Base-by-base conservation (phyloP, 37 sponge, comb jelly and placozoan species). In the Aphrocallistes beatrix region DNA sequence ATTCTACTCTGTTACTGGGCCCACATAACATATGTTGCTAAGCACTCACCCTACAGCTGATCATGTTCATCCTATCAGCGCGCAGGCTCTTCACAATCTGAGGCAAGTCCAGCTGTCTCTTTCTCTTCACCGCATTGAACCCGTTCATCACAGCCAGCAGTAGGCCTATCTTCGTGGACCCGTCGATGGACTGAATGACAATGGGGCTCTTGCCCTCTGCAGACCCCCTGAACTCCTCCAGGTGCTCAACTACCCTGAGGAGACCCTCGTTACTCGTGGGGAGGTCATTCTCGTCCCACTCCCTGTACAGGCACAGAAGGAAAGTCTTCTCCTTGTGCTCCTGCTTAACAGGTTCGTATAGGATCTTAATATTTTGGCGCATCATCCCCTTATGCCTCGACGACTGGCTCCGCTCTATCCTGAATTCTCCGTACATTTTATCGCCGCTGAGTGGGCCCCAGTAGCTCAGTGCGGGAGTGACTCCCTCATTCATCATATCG, bases 31-130 rank as follows among this genome's bases (percentile, higher is more conserved):
- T n/a, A n/a, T n/a, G n/a, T n/a, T n/a, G n/a, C n/a, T n/a, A n/a
- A n/a, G 49, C 13, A 60, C 75, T 60, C n/a, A 60, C 75, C 75
- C n/a, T 60, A 60, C 75, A 60, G 75, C 75, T 32, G 75, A 60
- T 60, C 75, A 60, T 3, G 32, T 28, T 28, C 75, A 60, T 60
- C 3, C 75, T 3, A 8, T 60, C 28, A 13, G 10, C n/a, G 6
- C 75, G 10, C 1, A 60, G 75, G 21, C n/a, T 60, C 75, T 60
- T 60, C 6, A 60, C 75, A 6, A 60, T 30, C 75, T 30, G n/a
- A 8, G 75, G 75, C 75, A 60, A 6, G 34, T 60, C 75, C 75
- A 60, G 34, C 25, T 60, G 28, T 30, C n/a, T 6, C 17, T 30
- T 30, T 13, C 21, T 28, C 34, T 13, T 21, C 3, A 60, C 34